Evolutionary conservation across 2,888 invertebrate genomes (phyloP), one percentile per base, ranked within the genome.

Genomic region (Conchocele bisecta): DNA sequence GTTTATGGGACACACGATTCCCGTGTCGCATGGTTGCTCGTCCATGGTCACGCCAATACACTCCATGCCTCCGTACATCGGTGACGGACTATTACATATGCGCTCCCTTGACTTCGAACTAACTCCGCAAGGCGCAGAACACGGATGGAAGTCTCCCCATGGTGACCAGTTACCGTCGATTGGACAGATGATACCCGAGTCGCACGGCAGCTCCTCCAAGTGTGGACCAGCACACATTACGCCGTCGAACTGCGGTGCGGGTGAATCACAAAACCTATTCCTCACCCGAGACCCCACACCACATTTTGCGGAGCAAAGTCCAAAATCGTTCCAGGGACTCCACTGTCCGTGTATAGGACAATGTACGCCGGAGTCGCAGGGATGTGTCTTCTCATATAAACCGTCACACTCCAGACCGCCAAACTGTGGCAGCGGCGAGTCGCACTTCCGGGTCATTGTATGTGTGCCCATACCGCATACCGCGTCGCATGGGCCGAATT

Each of bases 301-400:
- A 39, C 71, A 71, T 2, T 17, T 7, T 5, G n/a, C 59, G 2
- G 41, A 39, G 24, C 71, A 71, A 3, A 17, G 9, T 2, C 51
- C 31, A 20, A 22, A 66, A 5, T 33, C 29, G 1, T 26, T 42
- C 78, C 78, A 78, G 13, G 13, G 11, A 4, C 61, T 57, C 78
- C 74, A 75, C 11, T 56, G 50, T 5, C 78, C 78, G 41, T 74
- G 17, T 13, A 78, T 53, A 20, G 74, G 68, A 59, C 78, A 78
- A 15, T 22, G 48, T 6, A 73, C 29, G 13, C 61, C 68, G 20
- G 73, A 42, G 24, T 70, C 56, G 37, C 77, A 77, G 3, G 28
- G n/a, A 42, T 48, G 20, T 17, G 51, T 46, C 11, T 76, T 67
- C 7, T 1, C 50, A 22, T 59, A 48, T 1, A 31, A 3, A 28